phyloP scores from a whole-genome alignment of 2,113 vertebrate genomes.

The Syngnathus scovelli region DNA sequence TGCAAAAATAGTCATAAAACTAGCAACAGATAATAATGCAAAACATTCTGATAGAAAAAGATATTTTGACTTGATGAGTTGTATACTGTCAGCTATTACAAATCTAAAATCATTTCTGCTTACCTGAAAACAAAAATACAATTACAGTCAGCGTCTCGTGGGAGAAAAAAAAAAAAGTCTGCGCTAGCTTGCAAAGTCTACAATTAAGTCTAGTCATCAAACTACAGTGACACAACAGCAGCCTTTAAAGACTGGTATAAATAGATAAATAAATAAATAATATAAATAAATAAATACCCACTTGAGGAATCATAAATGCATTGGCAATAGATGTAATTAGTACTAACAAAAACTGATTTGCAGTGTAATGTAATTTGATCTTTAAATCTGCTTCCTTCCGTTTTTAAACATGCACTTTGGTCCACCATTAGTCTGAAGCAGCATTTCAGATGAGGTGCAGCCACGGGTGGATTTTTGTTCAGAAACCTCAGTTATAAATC shows the following conservation, averaged over 20 bases:
- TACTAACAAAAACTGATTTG: conserved; percentile 1
- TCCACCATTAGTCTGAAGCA: conserved; percentile 35
- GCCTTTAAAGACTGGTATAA: too few species aligned
- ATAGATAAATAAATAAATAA: too few species aligned
- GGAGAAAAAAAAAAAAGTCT: neutral
- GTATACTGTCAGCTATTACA: conserved; percentile 1
- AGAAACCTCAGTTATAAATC: too few species aligned
- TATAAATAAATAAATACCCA: too few species aligned
- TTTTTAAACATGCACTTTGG: conserved; percentile 50
- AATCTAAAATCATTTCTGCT: conserved; percentile 1
- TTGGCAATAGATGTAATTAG: neutral
- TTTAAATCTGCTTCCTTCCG: neutral
- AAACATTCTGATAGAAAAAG: neutral
- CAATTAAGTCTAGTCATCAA: neutral
- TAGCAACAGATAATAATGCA: neutral
- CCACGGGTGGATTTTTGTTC: too few species aligned
- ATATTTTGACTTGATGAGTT: neutral
- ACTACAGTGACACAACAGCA: neutral
- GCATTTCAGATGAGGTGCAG: conserved; percentile 15
- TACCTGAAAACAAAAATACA: neutral
- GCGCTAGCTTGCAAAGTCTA: neutral
- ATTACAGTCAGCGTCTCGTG: neutral
- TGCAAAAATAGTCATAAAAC: neutral
- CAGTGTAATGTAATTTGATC: neutral
- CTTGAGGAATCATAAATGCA: neutral